Percentiles rank a stretch among this genome's conserved stretches.
These are phyloP conservation scores for Elmis aenea DNA, from an alignment of 2,888 invertebrate genomes.

Conservation along the genomic window DNA sequence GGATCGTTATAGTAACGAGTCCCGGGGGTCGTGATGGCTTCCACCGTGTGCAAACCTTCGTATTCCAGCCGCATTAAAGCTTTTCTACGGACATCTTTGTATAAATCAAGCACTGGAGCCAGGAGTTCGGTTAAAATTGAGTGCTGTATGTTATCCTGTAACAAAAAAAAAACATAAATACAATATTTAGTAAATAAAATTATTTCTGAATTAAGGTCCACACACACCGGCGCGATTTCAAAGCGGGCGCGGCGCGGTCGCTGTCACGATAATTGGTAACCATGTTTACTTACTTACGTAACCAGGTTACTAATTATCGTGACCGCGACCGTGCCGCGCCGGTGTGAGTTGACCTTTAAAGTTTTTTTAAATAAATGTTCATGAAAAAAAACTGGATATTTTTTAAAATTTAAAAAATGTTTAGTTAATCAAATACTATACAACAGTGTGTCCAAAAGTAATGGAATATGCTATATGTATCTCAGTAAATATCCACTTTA, in stretches of 20 bases:
- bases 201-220: constrained; percentile 6
- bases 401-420: too few relatives aligned
- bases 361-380: not conserved
- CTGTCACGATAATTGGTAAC: too few relatives aligned
- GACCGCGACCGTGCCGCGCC: too few relatives aligned
- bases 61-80: constrained; percentile 94
- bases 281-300: too few relatives aligned
- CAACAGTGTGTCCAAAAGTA: too few relatives aligned
- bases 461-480: too few relatives aligned
- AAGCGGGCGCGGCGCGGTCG: too few relatives aligned
- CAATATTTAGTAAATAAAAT: constrained; percentile 3
- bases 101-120: constrained; percentile 73
- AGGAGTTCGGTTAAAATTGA: constrained; percentile 71
- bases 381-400: not conserved
- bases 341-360: too few relatives aligned
- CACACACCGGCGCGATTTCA: too few relatives aligned
- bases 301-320: too few relatives aligned
- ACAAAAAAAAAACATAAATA: constrained; percentile 17
- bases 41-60: constrained; percentile 80
- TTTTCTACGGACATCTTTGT: constrained; percentile 87
- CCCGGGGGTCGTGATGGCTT: constrained; percentile 60
- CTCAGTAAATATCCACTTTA: too few relatives aligned
- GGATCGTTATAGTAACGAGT: constrained; percentile 74
- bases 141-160: constrained; percentile 76
- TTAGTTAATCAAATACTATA: too few relatives aligned